phyloP scores from a whole-genome alignment of 2,113 vertebrate species.

The human region GRCh38 chr1:228741001-228741500 shows the following conservation, averaged over 20 bases:
- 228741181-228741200: not conserved
- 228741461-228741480: not conserved
- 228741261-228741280: rapidly evolving
- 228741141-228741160: not conserved
- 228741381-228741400: conserved; percentile 62
- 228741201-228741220: not conserved
- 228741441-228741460: not conserved
- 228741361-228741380: conserved; percentile 57
- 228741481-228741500: not conserved
- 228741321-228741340: conserved; percentile 21
- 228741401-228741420: conserved; percentile 39
- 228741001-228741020: not conserved
- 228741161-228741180: not conserved
- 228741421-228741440: not conserved
- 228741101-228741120: not conserved
- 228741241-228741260: not conserved
- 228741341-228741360: conserved; percentile 54
- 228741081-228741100: not conserved
- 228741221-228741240: not conserved
- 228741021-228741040: not conserved
- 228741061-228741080: not conserved
- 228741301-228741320: not conserved
- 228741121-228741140: not conserved
- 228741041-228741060: not conserved
- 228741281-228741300: not conserved